Base-by-base conservation (phyloP, 2,113 vertebrate genomes). In the Pachyramphus minor region DNA sequence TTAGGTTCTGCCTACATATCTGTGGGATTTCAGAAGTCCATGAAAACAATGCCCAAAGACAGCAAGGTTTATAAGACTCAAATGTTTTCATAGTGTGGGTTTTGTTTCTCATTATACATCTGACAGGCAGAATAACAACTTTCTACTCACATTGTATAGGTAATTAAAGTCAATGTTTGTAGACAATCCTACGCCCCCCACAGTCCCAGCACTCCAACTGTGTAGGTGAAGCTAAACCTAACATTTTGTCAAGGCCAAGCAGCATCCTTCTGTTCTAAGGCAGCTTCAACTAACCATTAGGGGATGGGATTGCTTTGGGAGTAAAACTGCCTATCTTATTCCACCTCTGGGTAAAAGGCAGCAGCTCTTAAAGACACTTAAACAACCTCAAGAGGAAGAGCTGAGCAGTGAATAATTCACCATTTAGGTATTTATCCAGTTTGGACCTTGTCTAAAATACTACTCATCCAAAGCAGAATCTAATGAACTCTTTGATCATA, bases 141-240 rank as follows among this genome's bases (percentile, higher is more conserved):
- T 87, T 49, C 53, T 55, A 9, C 20, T 59, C 16, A 39, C 33
- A 56, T 3, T 5, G 2, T 16, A n/a, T 3, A 66, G 66, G 28
- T 47, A 75, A 93, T 76, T 72, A 82, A 63, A 89, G 62, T 14
- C 80, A 47, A 27, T n/a, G 14, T 56, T 63, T 67, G 27, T 68
- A 50, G 59, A 44, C 52, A 95, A 63, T 50, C 78, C 59, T 39
- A 53, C 2, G 5, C 27, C 22, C n/a, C 22, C 44, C 49, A n/a
- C 0, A 0, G 50, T 39, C 52, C n/a, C 59, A 66, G 76, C 45
- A 69, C 14, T 55, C 44, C 71, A 62, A 1, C 30, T 28, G 27
- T 6, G 25, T 6, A 66, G 37, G 37, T 33, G 59, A 91, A 87
- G 58, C 8, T 58, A 59, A 90, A 86, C 14, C 14, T 47, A 59